Base-by-base conservation (phyloP, 2,888 invertebrate genomes). In the Cylloceria caligata region DNA sequence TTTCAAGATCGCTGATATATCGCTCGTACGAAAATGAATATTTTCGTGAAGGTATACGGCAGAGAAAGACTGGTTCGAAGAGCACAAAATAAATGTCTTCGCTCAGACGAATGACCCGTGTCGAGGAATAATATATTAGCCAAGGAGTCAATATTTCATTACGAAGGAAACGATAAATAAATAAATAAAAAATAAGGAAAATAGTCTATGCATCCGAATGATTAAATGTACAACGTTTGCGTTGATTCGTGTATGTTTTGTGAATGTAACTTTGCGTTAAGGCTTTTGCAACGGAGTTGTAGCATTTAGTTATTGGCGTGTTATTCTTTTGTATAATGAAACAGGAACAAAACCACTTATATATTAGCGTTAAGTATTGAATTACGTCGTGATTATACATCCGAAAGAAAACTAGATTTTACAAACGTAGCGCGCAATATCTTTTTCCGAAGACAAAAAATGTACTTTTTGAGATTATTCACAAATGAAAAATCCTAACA, bases 231-330 rank as follows among this genome's bases (percentile, higher is more conserved):
- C 81, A 65, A 65, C 65, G 57, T 55, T 16, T 76, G n/a, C 60
- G 71, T 84, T 71, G 42, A 45, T 80, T 77, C 72, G 62, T 74
- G 78, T 65, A 30, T 75, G 55, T 71, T 71, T 71, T 47, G 55
- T 74, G 71, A 57, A 81, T 81, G 73, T 77, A 71, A 83, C 57
- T 39, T 79, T 57, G 75, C 64, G 69, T 60, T 73, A 60, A 81
- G 81, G 55, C 60, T 30, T 84, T 84, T 80, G 84, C 86, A 87
- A 85, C 83, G 81, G 84, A 84, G 84, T 87, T 86, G 67, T 88
- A 89, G 88, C 87, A 87, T 86, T 89, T 88, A 88, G 88, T 83
- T 81, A 45, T 86, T 87, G 86, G 86, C 52, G 83, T 82, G 81
- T 60, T 60, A 60, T 86, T 88, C 86, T 89, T 89, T 89, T 89